phyloP scores from a whole-genome alignment of 2,888 invertebrate genomes.

The Notodonta ziczac region DNA sequence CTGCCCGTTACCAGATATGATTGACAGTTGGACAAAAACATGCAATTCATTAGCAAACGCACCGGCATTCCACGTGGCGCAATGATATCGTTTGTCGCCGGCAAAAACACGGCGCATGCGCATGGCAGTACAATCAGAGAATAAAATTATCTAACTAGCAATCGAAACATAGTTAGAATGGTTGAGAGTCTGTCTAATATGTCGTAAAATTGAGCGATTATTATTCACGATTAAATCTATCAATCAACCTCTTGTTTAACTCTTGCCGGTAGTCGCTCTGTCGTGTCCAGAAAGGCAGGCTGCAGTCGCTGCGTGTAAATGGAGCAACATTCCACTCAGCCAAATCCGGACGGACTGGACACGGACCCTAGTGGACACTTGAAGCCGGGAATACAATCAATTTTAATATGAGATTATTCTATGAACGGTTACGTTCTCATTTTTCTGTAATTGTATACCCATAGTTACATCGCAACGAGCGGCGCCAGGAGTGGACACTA shows the following conservation, averaged over 20 bases:
- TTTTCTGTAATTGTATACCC: background rate
- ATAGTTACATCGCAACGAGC: background rate
- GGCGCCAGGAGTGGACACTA: background rate
- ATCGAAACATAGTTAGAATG: background rate
- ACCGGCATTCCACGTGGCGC: slow-evolving; percentile 10
- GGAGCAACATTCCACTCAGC: too few species aligned
- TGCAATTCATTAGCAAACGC: slow-evolving; percentile 10
- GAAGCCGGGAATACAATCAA: too few species aligned
- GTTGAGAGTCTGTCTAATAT: too few species aligned
- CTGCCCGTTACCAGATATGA: slow-evolving; percentile 48
- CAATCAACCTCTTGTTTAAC: too few species aligned
- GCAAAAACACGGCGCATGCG: slow-evolving; percentile 39
- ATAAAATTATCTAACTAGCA: slow-evolving; percentile 38
- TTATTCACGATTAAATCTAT: too few species aligned
- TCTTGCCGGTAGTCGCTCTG: too few species aligned
- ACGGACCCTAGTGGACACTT: too few species aligned
- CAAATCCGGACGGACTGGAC: too few species aligned
- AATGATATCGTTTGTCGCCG: slow-evolving; percentile 45
- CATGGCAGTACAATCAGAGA: slow-evolving; percentile 33
- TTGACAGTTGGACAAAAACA: slow-evolving; percentile 36
- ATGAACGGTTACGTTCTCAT: background rate
- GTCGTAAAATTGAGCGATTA: too few species aligned
- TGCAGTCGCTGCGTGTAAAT: too few species aligned
- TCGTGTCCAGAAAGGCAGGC: too few species aligned
- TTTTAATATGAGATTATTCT: too few species aligned